Percentiles rank a stretch among this genome's conserved stretches.
Conservation (phyloP, 2,888 invertebrate species). For the Gasteruption jaculator region DNA sequence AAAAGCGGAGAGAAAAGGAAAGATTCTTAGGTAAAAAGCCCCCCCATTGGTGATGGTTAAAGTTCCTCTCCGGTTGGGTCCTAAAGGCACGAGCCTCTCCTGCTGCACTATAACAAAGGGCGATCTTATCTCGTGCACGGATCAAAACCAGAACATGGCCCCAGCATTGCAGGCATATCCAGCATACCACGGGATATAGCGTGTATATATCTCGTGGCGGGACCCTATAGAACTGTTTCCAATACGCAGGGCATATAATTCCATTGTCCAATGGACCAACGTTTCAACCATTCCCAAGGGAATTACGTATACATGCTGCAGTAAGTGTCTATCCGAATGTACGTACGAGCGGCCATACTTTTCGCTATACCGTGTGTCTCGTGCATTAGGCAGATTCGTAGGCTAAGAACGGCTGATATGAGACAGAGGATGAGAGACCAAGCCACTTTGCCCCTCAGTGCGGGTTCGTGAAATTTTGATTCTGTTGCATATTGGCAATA, state of each 20-base stretch:
- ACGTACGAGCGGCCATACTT: too few relatives aligned
- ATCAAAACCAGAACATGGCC: constrained; percentile 50
- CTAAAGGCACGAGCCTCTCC: constrained; percentile 46
- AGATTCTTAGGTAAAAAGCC: constrained; percentile 28
- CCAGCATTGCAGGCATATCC: constrained; percentile 49
- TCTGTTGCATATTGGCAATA: too few relatives aligned
- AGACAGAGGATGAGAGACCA: too few relatives aligned
- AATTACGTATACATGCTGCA: too few relatives aligned
- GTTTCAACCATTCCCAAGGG: constrained; percentile 15
- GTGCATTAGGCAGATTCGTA: too few relatives aligned
- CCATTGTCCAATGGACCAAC: constrained; percentile 36
- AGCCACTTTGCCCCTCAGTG: too few relatives aligned
- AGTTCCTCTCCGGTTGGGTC: constrained; percentile 35
- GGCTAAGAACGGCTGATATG: too few relatives aligned
- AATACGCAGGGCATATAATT: constrained; percentile 41
- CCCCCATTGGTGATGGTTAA: constrained; percentile 14
- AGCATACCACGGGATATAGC: constrained; percentile 40
- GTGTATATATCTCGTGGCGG: constrained; percentile 31
- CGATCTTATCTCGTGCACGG: constrained; percentile 48
- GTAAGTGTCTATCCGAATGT: too few relatives aligned
- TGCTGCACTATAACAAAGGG: constrained; percentile 50
- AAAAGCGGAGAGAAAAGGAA: constrained; percentile 13
- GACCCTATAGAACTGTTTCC: constrained; percentile 33
- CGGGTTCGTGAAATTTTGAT: too few relatives aligned
- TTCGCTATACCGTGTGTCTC: too few relatives aligned